Conservation (phyloP, 2,888 invertebrate genomes). For the Cryptocephalus moraei region DNA sequence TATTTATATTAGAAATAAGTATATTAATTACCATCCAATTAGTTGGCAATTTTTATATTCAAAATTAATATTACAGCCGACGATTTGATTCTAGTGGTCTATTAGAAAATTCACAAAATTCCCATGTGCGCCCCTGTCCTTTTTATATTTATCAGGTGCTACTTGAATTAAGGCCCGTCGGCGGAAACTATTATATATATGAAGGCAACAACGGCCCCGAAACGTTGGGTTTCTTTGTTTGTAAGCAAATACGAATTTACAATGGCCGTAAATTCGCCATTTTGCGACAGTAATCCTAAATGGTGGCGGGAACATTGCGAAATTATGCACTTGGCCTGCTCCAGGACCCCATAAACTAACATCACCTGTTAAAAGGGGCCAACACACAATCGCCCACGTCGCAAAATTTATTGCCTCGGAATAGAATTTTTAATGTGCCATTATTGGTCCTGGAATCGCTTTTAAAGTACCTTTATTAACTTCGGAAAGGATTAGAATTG, state of each 20-base stretch:
- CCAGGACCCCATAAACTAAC: conserved; percentile 11
- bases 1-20: no score
- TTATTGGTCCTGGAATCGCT: no score
- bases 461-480: no score
- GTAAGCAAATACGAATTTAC: conserved; percentile 13
- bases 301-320: conserved; percentile 8
- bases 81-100: no score
- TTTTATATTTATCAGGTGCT: conserved; percentile 7
- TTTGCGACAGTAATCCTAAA: conserved; percentile 12
- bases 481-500: no score
- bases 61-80: no score
- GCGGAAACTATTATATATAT: conserved; percentile 10
- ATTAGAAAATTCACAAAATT: no score
- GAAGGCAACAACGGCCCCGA: conserved; percentile 9
- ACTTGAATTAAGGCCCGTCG: conserved; percentile 8
- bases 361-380: conserved; percentile 10
- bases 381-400: no score
- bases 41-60: no score
- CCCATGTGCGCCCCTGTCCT: background rate
- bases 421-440: no score
- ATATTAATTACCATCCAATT: no score
- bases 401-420: no score
- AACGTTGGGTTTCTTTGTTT: conserved; percentile 12
- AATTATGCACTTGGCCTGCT: conserved; percentile 11
- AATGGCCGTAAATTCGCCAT: conserved; percentile 11